A percentile compares a stretch with the other conserved stretches of the same genome.
phyloP scores from a whole-genome alignment of 2,888 invertebrate species.

The Parasteatoda lunata region DNA sequence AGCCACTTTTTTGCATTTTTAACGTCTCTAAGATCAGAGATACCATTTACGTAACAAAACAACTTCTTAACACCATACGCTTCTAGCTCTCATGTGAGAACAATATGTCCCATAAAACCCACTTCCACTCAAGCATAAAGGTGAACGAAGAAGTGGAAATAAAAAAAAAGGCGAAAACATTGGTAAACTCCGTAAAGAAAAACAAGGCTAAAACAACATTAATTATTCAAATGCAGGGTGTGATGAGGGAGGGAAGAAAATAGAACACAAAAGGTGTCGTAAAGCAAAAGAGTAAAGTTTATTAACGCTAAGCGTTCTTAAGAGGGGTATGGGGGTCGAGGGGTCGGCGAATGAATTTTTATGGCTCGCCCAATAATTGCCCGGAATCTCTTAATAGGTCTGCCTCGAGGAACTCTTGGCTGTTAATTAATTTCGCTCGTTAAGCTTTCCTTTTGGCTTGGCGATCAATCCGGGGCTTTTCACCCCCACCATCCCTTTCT shows the following conservation, averaged over 20 bases:
- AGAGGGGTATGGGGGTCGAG: constrained; percentile 16
- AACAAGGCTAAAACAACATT: constrained; percentile 63
- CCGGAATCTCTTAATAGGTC: constrained; percentile 66
- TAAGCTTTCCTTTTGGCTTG: constrained; percentile 31
- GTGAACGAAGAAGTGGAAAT: too few relatives aligned
- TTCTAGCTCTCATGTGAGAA: too few relatives aligned
- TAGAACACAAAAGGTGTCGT: constrained; percentile 63
- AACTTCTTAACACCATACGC: too few relatives aligned
- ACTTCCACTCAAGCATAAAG: too few relatives aligned
- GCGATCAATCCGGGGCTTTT: constrained; percentile 25
- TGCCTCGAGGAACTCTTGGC: constrained; percentile 42
- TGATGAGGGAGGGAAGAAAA: constrained; percentile 9
- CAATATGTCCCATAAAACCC: too few relatives aligned
- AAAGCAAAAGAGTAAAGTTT: constrained; percentile 68
- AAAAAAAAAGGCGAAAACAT: not conserved
- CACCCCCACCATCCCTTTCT: not conserved
- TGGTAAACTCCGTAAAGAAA: constrained; percentile 23
- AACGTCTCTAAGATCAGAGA: too few relatives aligned
- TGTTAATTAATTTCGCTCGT: constrained; percentile 68
- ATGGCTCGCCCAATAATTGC: constrained; percentile 67
- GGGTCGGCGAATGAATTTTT: constrained; percentile 56
- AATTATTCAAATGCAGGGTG: constrained; percentile 56
- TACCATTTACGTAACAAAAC: too few relatives aligned
- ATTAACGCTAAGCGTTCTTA: constrained; percentile 65
- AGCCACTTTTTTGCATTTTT: too few relatives aligned